Evolutionary conservation across 2,113 vertebrate genomes (phyloP).

Genomic region (Thunnus maccoyii): DNA sequence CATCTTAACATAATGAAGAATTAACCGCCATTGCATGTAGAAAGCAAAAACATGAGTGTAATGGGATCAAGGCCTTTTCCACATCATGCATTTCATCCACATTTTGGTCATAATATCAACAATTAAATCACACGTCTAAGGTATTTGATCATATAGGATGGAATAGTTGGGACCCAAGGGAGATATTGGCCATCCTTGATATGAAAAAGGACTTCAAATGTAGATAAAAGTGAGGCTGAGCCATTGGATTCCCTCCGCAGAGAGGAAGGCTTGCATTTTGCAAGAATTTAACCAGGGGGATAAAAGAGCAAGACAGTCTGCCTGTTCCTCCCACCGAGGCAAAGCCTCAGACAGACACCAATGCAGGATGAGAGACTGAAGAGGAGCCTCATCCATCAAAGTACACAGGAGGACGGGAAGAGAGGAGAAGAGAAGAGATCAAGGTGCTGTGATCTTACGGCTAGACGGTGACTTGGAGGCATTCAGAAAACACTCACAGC

Average conservation of each 20-base stretch:
- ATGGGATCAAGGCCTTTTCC: not conserved
- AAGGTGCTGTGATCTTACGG: conserved; percentile 69
- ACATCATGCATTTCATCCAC: not conserved
- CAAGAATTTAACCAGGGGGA: conserved; percentile 37
- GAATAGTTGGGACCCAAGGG: not conserved
- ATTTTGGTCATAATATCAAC: not conserved
- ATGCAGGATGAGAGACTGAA: conserved; percentile 46
- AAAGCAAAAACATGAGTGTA: not conserved
- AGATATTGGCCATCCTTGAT: not conserved
- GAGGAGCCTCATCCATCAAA: conserved; percentile 63
- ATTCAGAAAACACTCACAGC: conserved; percentile 54
- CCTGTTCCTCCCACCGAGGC: conserved; percentile 48
- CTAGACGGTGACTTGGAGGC: conserved; percentile 55
- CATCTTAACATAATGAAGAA: conserved; percentile 15
- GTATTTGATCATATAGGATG: not conserved
- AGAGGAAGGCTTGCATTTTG: conserved; percentile 39
- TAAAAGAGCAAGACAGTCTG: conserved; percentile 31
- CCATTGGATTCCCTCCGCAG: conserved; percentile 37
- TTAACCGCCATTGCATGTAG: not conserved
- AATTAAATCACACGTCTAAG: not conserved
- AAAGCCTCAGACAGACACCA: conserved; percentile 43
- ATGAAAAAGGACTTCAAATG: conserved; percentile 13
- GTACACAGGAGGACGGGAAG: conserved; percentile 31
- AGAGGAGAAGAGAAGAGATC: conserved; percentile 52
- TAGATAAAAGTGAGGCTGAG: conserved; percentile 23